Conservation (phyloP, 2,113 vertebrate genomes). For the Antechinus flavipes region DNA sequence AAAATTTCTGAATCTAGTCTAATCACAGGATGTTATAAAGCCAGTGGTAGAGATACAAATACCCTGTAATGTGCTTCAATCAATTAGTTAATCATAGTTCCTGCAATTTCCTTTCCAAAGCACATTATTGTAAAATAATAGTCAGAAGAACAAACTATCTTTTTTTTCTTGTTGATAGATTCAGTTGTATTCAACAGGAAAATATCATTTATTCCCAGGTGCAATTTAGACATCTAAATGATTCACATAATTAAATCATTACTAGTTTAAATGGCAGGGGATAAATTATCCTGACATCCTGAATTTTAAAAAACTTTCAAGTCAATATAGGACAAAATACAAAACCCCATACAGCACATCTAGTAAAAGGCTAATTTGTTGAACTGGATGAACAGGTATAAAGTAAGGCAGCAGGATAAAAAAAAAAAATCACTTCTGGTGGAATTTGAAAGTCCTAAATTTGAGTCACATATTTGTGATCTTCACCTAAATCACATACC, state of each 20-base stretch:
- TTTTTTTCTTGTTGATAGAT: constrained; percentile 29
- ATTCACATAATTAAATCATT: constrained; percentile 44
- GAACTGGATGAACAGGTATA: not conserved
- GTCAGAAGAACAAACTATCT: constrained; percentile 24
- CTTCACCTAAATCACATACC: not conserved
- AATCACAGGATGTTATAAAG: not conserved
- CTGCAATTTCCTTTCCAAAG: not conserved
- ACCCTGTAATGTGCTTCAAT: not conserved
- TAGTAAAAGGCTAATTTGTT: constrained; percentile 30
- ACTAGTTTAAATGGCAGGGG: not conserved
- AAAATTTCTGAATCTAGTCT: constrained; percentile 51
- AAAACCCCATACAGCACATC: not conserved
- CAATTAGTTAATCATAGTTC: constrained; percentile 33
- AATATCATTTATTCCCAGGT: constrained; percentile 33
- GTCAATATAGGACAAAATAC: constrained; percentile 8
- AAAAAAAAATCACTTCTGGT: not conserved
- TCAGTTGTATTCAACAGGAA: constrained; percentile 24
- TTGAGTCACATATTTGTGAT: not conserved
- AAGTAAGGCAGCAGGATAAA: not conserved
- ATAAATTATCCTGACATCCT: constrained; percentile 8
- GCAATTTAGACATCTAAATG: constrained; percentile 33
- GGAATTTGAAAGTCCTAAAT: not conserved
- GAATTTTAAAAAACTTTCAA: constrained; percentile 4
- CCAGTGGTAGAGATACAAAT: not conserved
- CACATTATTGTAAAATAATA: constrained; percentile 1